Conservation (phyloP, 2,888 invertebrate species). For the Microplitis manilae region DNA sequence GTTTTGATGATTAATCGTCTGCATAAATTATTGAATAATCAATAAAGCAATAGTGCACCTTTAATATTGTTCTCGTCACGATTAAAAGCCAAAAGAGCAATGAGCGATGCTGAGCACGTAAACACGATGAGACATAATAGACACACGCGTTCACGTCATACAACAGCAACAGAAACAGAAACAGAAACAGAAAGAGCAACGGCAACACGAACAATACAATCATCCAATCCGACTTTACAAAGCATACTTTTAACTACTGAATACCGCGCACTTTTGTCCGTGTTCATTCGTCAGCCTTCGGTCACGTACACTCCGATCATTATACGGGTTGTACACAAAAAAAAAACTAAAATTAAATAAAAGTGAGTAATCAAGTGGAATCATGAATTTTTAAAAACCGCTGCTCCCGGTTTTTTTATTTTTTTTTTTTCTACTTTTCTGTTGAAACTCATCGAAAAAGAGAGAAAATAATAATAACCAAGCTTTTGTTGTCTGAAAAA, state of each 20-base stretch:
- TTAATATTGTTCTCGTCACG: slow-evolving; percentile 19
- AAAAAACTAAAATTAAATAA: slow-evolving; percentile 45
- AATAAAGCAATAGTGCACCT: background rate
- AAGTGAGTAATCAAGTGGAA: slow-evolving; percentile 21
- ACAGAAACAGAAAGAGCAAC: too few relatives aligned
- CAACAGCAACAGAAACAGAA: background rate
- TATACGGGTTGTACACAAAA: slow-evolving; percentile 58
- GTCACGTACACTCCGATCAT: slow-evolving; percentile 58
- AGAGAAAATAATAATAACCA: background rate
- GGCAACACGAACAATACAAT: slow-evolving; percentile 28
- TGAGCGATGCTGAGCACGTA: slow-evolving; percentile 51
- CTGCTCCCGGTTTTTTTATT: slow-evolving; percentile 32
- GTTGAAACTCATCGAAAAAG: slow-evolving; percentile 11
- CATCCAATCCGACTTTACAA: slow-evolving; percentile 31
- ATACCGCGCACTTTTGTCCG: slow-evolving; percentile 53
- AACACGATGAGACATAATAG: slow-evolving; percentile 63
- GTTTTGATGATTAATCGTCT: background rate
- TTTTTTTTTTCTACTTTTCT: slow-evolving; percentile 31
- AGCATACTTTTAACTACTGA: slow-evolving; percentile 24
- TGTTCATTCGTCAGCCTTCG: slow-evolving; percentile 47
- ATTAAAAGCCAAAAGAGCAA: slow-evolving; percentile 6
- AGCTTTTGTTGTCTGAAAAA: slow-evolving; percentile 35
- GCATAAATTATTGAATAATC: background rate
- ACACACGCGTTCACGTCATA: slow-evolving; percentile 51
- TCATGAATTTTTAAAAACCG: slow-evolving; percentile 31